Conservation (phyloP, 1,140 invertebrate genomes). For the Diorhabda carinulata region DNA sequence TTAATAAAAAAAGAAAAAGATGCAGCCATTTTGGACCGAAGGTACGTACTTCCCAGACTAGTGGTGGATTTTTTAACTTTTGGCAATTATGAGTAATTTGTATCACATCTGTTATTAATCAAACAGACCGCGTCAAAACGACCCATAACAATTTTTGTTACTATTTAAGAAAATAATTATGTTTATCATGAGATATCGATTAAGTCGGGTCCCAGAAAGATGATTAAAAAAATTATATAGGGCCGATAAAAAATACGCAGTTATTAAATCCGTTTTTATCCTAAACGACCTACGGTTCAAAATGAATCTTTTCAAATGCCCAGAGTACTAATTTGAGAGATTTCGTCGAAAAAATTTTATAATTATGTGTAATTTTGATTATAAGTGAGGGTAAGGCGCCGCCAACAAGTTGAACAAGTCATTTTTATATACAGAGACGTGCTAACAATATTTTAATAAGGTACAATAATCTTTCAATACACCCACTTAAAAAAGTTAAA, state of each 20-base stretch:
- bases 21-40: no score
- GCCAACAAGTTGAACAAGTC: constrained; percentile 17
- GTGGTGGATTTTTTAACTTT: not conserved
- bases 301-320: constrained; percentile 22
- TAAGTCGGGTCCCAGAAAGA: constrained; percentile 9
- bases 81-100: not conserved
- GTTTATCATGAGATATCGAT: constrained; percentile 11
- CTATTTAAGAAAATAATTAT: constrained; percentile 3
- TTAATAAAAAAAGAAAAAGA: no score
- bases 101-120: not conserved
- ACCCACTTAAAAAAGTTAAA: no score
- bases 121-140: not conserved
- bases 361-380: constrained; percentile 44
- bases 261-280: constrained; percentile 19
- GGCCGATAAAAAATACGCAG: constrained; percentile 19
- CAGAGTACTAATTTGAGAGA: constrained; percentile 24
- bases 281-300: constrained; percentile 15
- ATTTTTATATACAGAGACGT: constrained; percentile 16
- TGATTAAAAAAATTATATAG: constrained; percentile 22
- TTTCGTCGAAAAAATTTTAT: constrained; percentile 37
- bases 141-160: not conserved
- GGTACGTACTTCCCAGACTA: no score
- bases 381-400: constrained; percentile 38
- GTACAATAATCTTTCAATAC: no score
- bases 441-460: not conserved